Evolutionary conservation across 2,888 invertebrate genomes (phyloP).

Genomic region (Bruchidius siliquastri): DNA sequence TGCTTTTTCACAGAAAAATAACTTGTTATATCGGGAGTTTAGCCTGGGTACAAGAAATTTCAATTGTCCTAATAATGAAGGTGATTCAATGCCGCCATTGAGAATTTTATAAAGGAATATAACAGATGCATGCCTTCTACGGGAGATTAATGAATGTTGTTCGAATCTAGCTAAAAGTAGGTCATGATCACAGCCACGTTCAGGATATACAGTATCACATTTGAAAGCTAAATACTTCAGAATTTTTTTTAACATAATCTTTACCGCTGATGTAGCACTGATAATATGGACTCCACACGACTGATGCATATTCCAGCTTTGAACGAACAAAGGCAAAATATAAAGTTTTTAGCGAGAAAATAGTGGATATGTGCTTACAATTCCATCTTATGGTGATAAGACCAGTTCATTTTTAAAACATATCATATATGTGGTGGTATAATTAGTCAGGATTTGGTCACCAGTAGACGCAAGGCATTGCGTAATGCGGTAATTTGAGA

Average conservation of each 20-base stretch:
- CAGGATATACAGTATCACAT: background rate
- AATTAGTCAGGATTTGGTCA: no score
- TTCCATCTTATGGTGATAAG: no score
- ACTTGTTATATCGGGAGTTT: background rate
- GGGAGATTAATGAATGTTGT: background rate
- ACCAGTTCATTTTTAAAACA: no score
- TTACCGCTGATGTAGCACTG: background rate
- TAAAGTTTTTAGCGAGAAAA: background rate
- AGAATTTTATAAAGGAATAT: background rate
- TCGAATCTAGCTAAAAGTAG: background rate
- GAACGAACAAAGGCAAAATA: background rate
- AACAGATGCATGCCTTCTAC: background rate
- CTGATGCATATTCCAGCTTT: slow-evolving; percentile 1
- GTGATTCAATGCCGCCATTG: background rate
- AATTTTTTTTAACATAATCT: background rate
- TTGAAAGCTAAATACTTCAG: background rate
- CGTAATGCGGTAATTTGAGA: no score
- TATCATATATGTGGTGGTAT: no score
- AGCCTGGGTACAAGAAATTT: background rate
- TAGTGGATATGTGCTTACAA: background rate
- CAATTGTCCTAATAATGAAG: background rate
- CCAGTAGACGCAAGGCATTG: no score
- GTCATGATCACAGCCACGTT: background rate
- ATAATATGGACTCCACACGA: slow-evolving; percentile 1
- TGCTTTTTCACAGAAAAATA: no score